Evolutionary conservation across 2,888 invertebrate species (phyloP).

Genomic region (Seira musarum): DNA sequence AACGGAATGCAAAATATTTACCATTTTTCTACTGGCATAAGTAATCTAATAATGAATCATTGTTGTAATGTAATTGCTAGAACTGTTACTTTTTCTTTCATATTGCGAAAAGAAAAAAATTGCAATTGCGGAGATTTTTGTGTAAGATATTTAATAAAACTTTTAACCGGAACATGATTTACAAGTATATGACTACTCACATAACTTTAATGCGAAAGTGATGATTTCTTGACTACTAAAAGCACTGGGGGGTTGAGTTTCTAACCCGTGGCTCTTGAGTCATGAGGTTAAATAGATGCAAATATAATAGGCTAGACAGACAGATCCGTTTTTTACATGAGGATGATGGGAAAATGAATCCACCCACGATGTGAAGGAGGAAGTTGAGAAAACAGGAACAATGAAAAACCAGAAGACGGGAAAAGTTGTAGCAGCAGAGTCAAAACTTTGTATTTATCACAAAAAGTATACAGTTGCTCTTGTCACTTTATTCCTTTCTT

Average conservation of each 20-base stretch:
- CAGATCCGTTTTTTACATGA: constrained; percentile 59
- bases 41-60: constrained; percentile 1
- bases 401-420: no score
- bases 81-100: not conserved
- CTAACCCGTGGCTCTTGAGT: constrained; percentile 70
- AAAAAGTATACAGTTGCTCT: no score
- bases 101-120: not conserved
- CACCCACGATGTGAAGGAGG: no score
- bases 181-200: not conserved
- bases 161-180: no score
- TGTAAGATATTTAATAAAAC: not conserved
- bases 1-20: not conserved
- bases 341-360: no score
- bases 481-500: no score
- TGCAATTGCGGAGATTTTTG: not conserved
- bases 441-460: no score
- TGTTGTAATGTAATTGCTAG: constrained; percentile 7
- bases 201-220: not conserved
- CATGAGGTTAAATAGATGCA: not conserved
- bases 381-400: no score
- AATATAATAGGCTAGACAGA: constrained; percentile 63
- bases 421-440: no score
- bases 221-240: not conserved
- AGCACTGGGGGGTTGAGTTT: constrained; percentile 61
- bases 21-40: not conserved